phyloP scores from a whole-genome alignment of 2,888 invertebrate species.

The Epinotia demarniana region DNA sequence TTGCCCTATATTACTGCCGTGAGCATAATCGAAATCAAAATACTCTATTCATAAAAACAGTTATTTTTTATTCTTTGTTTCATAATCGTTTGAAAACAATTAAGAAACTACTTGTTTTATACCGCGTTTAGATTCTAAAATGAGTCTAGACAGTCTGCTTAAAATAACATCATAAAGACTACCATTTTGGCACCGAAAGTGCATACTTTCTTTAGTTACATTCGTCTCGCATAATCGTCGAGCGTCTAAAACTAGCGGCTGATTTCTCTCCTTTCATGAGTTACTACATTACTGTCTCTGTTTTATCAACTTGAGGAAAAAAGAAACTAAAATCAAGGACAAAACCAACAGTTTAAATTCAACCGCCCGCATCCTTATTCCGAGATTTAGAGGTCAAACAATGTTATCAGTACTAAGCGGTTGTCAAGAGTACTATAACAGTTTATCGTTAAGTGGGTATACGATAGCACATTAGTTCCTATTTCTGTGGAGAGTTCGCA shows the following conservation, averaged over 20 bases:
- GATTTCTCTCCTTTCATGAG: background rate
- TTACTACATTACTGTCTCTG: background rate
- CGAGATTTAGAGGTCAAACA: conserved; percentile 32
- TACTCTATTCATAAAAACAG: too few relatives aligned
- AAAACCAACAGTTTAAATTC: conserved; percentile 12
- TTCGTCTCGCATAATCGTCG: background rate
- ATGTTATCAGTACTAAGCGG: conserved; percentile 32
- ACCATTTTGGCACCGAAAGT: background rate
- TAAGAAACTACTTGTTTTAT: too few relatives aligned
- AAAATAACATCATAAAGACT: background rate
- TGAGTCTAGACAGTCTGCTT: background rate
- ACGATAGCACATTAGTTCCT: conserved; percentile 11
- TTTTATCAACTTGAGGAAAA: background rate
- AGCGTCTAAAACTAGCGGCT: background rate
- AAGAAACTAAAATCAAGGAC: background rate
- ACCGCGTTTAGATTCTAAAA: too few relatives aligned
- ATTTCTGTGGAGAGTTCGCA: background rate
- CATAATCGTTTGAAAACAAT: too few relatives aligned
- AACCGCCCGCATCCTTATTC: conserved; percentile 31
- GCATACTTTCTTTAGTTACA: background rate
- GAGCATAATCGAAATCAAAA: too few relatives aligned
- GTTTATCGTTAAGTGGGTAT: conserved; percentile 8
- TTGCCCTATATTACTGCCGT: too few relatives aligned
- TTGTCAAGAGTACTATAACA: conserved; percentile 28
- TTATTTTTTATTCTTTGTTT: too few relatives aligned